These are phyloP conservation scores for Adelosebastes latens DNA, from an alignment of 2,797 vertebrate genomes.

Conservation along the genomic window DNA sequence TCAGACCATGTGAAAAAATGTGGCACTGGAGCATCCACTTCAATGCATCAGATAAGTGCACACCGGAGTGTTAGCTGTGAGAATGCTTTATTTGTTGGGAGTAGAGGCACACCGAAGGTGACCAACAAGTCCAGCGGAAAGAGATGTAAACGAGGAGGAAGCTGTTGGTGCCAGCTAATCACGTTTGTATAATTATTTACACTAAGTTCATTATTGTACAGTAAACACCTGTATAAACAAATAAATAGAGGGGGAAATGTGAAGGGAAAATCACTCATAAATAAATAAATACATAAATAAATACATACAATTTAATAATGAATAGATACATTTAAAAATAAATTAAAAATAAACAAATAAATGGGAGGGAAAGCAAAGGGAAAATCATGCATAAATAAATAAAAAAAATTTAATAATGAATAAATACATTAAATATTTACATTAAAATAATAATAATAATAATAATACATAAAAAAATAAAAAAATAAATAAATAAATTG, in stretches of 20 bases:
- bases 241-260: neutral
- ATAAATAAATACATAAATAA: no score
- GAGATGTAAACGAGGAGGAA: neutral
- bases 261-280: no score
- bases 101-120: neutral
- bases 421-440: no score
- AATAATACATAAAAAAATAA: no score
- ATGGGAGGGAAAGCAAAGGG: no score
- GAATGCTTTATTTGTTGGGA: slow-evolving; percentile 29
- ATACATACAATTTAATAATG: no score
- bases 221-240: neutral
- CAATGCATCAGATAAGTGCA: slow-evolving; percentile 24
- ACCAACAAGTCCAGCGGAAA: neutral
- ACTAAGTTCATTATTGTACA: neutral
- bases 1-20: slow-evolving; percentile 33
- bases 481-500: no score
- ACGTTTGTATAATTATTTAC: neutral
- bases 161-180: neutral
- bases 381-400: no score
- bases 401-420: no score
- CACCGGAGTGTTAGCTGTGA: slow-evolving; percentile 23
- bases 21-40: slow-evolving; percentile 26
- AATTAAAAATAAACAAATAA: no score
- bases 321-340: no score
- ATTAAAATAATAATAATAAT: no score